These are phyloP conservation scores for Megastigmus dorsalis DNA, from an alignment of 2,888 invertebrate genomes.

Conservation along the genomic window DNA sequence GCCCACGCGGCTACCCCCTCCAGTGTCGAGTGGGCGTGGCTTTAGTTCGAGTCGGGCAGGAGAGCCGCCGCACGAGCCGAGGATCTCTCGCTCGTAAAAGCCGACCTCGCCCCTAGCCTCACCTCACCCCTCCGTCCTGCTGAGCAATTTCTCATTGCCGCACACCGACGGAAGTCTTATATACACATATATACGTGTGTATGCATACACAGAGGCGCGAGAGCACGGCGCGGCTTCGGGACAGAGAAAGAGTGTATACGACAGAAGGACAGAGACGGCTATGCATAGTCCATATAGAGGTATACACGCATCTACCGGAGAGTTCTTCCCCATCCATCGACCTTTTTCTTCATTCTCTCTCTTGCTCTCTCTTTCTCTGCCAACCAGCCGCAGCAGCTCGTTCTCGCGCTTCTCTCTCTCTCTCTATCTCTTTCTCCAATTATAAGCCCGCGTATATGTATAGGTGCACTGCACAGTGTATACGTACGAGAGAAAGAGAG, in stretches of 20 bases:
- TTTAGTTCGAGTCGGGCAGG: not conserved
- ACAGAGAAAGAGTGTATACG: no score
- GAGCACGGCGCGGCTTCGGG: no score
- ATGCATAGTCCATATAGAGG: not conserved
- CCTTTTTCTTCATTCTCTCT: constrained; percentile 2
- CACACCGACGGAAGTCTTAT: not conserved
- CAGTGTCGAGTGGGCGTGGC: constrained; percentile 4
- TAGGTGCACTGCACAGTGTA: no score
- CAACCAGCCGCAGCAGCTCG: no score
- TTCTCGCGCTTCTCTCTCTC: not conserved
- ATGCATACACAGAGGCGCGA: no score
- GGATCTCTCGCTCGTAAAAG: constrained; percentile 3
- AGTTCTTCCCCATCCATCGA: not conserved
- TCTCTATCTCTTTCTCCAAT: not conserved
- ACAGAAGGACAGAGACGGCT: no score
- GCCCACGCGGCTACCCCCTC: constrained; percentile 43
- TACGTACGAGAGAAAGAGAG: not conserved
- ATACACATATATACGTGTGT: no score
- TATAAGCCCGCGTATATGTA: not conserved
- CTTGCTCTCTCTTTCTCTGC: constrained; percentile 1
- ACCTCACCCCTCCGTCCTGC: not conserved
- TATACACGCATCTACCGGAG: constrained; percentile 25
- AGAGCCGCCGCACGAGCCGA: not conserved
- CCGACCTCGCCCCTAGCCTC: constrained; percentile 25
- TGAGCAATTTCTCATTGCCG: constrained; percentile 37